A percentile compares a stretch with the other conserved stretches of the same genome.
phyloP scores from a whole-genome alignment of 2,888 invertebrate species.

The Spatulosminthurus flaviceps region DNA sequence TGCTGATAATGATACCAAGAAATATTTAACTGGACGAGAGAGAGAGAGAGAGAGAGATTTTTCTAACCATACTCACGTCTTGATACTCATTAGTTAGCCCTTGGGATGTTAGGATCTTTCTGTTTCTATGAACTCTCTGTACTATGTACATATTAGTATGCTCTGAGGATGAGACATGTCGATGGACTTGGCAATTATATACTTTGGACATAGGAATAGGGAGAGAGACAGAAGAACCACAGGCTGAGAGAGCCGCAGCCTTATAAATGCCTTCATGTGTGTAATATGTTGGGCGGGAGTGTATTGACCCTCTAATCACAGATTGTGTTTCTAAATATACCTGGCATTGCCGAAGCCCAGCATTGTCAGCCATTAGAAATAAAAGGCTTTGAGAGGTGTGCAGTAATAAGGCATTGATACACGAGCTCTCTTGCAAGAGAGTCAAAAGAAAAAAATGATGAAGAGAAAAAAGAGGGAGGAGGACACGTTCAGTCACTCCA shows the following conservation, averaged over 20 bases:
- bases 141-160: too few species aligned
- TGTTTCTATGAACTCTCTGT: too few species aligned
- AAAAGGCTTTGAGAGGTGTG: constrained; percentile 27
- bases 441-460: constrained; percentile 22
- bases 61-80: constrained; percentile 13
- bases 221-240: constrained; percentile 5
- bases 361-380: constrained; percentile 28
- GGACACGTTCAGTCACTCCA: constrained; percentile 28
- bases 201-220: neutral
- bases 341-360: constrained; percentile 20
- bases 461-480: constrained; percentile 28
- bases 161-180: constrained; percentile 19
- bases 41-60: too few species aligned
- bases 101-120: too few species aligned
- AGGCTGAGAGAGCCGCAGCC: constrained; percentile 27
- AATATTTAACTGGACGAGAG: neutral
- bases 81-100: constrained; percentile 14
- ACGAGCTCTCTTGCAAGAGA: constrained; percentile 20
- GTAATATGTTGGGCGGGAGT: constrained; percentile 41
- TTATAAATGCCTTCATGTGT: constrained; percentile 31
- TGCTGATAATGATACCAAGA: neutral
- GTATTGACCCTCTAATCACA: constrained; percentile 56
- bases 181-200: constrained; percentile 28
- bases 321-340: constrained; percentile 51
- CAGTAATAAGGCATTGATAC: constrained; percentile 21